Base-by-base conservation (phyloP, 1,140 invertebrate species). In the Eumaeus atala region DNA sequence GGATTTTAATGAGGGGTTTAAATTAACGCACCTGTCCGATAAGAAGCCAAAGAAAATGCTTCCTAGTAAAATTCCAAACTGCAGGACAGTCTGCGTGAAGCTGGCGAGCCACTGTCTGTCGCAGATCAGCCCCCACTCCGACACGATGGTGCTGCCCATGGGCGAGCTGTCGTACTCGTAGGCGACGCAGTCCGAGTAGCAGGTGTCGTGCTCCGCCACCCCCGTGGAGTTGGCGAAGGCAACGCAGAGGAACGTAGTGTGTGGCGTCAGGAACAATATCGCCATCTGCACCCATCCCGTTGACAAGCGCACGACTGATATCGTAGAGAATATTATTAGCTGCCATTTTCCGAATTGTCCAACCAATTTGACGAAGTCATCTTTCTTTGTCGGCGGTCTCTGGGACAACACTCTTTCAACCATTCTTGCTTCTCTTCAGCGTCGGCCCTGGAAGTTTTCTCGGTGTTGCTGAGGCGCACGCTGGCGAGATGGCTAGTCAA, bases 281-380 rank as follows among this genome's bases (percentile, higher is more conserved):
- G 86, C 84, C 62, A 90, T 75, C 56, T 90, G 89, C 9, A 89
- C 87, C 89, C 88, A 89, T 21, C 88, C 89, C 16, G 90, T 88
- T 0, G 89, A 89, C 47, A 90, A 67, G 63, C 90, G 90, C 11
- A 90, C 79, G 9, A 90, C 35, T 0, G 86, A 89, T 5, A 90
- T 79, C 0, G 89, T 74, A 0, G 77, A 56, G 36, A 87, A 87
- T 0, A 90, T 65, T 48, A 88, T 53, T 6, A 89, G 72, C 59
- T 91, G 90, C 90, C 90, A 91, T 63, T 72, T 80, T 17, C 90
- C 90, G 44, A 91, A 89, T n/a, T 28, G 21, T 28, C 21, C 21
- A 28, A 28, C 21, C 21, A 28, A 6, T 28, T 28, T 28, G 21
- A 6, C 21, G 21, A 28, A 28, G 21, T 28, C 21, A 6, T 28